Evolutionary conservation across 1,140 invertebrate species (phyloP).

Genomic region (Listronotus bonariensis): DNA sequence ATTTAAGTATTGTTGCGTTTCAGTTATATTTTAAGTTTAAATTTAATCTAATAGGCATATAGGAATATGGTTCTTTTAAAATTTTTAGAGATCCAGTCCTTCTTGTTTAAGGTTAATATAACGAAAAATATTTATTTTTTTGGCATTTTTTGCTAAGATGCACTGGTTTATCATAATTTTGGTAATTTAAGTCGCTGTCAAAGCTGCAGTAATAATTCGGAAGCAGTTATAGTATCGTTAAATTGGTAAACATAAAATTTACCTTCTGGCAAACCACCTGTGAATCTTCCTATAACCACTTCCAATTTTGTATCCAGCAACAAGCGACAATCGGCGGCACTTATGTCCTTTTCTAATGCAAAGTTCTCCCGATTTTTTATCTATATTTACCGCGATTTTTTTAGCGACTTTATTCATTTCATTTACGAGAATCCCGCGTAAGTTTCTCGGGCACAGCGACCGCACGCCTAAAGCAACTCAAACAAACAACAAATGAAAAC

Average conservation of each 20-base stretch:
- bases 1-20: too few relatives aligned
- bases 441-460: conserved; percentile 15
- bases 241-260: conserved; percentile 6
- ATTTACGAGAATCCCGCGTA: conserved; percentile 24
- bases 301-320: conserved; percentile 6
- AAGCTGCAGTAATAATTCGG: neutral
- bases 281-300: conserved; percentile 13
- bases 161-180: neutral
- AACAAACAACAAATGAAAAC: conserved; percentile 24
- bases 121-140: too few relatives aligned
- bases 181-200: neutral
- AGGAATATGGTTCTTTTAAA: too few relatives aligned
- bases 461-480: conserved; percentile 13
- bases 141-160: too few relatives aligned
- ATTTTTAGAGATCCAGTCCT: too few relatives aligned
- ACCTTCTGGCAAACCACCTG: conserved; percentile 21
- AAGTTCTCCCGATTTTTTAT: conserved; percentile 1
- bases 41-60: too few relatives aligned
- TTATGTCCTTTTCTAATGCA: conserved; percentile 2
- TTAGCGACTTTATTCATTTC: conserved; percentile 19
- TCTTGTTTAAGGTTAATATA: too few relatives aligned
- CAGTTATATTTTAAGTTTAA: too few relatives aligned
- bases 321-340: conserved; percentile 1
- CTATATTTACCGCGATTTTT: neutral
- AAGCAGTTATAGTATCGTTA: neutral